Percentiles rank a stretch among this genome's conserved stretches.
These are phyloP conservation scores for Calidris pygmaea DNA, from an alignment of 2,113 vertebrate species.

Conservation along the genomic window DNA sequence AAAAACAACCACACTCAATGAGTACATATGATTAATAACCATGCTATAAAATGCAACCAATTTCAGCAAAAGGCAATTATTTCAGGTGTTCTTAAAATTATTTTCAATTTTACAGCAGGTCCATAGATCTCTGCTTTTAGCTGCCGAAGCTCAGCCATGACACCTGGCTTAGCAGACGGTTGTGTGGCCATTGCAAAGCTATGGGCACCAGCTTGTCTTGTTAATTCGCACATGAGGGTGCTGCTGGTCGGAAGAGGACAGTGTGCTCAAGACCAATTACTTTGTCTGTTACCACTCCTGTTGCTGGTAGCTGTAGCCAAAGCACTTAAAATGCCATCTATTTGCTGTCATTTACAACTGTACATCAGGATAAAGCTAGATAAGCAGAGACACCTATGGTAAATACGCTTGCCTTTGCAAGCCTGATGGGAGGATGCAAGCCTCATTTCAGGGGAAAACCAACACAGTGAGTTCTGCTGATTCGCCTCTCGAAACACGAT, in stretches of 20 bases:
- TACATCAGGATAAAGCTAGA: not conserved
- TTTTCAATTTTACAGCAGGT: not conserved
- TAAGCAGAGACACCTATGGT: not conserved
- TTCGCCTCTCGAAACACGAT: not conserved
- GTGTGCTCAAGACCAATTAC: constrained; percentile 15
- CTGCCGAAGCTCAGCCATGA: not conserved
- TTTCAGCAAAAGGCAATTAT: not conserved
- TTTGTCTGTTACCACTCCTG: not conserved
- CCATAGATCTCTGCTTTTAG: not conserved
- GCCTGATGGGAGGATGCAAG: not conserved
- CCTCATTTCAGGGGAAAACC: not conserved
- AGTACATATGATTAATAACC: not conserved
- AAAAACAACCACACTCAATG: not conserved
- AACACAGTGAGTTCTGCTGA: not conserved
- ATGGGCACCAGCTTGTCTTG: not conserved
- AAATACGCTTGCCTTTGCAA: not conserved
- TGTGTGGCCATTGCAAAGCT: not conserved
- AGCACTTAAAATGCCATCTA: not conserved
- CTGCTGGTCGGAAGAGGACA: not conserved
- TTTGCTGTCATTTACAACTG: not conserved
- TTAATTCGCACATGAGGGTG: not conserved
- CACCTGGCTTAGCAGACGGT: not conserved
- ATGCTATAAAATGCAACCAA: not conserved
- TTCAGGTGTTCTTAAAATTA: not conserved
- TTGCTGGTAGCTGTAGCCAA: not conserved